These are phyloP conservation scores for Tetrax tetrax DNA, from an alignment of 2,113 vertebrate genomes.

Conservation along the genomic window DNA sequence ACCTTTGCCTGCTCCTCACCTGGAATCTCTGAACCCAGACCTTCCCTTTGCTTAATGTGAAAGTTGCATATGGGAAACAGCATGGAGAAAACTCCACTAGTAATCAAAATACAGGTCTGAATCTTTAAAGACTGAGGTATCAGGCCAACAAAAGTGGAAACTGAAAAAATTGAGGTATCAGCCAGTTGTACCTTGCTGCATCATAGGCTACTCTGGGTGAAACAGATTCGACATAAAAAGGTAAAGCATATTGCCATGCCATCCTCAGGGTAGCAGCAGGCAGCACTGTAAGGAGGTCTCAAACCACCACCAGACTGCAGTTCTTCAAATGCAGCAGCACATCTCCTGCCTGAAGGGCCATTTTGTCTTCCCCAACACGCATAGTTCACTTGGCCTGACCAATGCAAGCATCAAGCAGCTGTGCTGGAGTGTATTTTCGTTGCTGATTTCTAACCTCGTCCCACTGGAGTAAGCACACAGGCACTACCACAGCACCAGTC, in stretches of 20 bases:
- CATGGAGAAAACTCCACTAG: background rate
- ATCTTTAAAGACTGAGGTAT: background rate
- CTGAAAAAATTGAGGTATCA: background rate
- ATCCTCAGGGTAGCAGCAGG: background rate
- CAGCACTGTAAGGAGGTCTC: background rate
- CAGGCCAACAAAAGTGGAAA: background rate
- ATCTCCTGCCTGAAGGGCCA: background rate
- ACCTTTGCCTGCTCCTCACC: background rate
- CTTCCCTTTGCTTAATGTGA: background rate
- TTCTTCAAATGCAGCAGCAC: background rate
- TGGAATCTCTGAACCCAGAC: background rate
- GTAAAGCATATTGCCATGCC: background rate
- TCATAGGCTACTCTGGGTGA: background rate
- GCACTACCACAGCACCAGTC: background rate
- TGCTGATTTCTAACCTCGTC: background rate
- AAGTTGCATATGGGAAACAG: background rate
- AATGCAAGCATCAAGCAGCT: background rate
- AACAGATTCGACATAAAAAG: too few species aligned
- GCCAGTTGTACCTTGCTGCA: background rate
- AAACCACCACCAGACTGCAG: background rate
- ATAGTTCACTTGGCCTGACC: background rate
- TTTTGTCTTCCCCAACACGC: fast-evolving
- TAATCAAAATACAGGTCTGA: background rate
- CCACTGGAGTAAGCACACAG: background rate
- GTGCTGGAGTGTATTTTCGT: background rate